Evolutionary conservation across 2,797 vertebrate species (phyloP).

Genomic region (Silurus aristotelis): DNA sequence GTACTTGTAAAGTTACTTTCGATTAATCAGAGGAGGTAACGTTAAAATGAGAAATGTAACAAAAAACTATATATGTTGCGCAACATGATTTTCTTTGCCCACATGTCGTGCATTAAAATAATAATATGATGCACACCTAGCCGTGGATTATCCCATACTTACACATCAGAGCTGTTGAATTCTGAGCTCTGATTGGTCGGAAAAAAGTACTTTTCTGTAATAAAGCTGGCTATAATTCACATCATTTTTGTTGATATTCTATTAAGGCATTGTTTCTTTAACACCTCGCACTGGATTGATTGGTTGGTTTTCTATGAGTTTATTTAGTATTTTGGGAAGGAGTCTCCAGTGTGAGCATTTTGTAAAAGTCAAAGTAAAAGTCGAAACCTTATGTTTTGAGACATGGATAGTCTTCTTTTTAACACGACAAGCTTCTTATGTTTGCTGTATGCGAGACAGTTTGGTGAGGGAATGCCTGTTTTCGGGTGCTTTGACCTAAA

Average conservation of each 20-base stretch:
- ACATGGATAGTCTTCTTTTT: not conserved
- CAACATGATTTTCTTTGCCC: no score
- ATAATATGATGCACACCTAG: no score
- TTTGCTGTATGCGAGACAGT: not conserved
- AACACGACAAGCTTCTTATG: not conserved
- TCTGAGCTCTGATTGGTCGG: not conserved
- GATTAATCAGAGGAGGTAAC: no score
- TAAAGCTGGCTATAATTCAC: not conserved
- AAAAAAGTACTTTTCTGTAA: not conserved
- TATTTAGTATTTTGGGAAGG: not conserved
- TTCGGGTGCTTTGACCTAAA: not conserved
- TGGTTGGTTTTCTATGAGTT: not conserved
- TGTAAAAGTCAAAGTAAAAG: not conserved
- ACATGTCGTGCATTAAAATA: no score
- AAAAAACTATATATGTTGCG: no score
- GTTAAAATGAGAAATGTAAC: no score
- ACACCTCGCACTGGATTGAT: not conserved
- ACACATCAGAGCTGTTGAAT: not conserved
- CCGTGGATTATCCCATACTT: not conserved
- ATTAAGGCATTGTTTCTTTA: not conserved
- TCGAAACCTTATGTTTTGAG: not conserved
- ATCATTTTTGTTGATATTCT: not conserved
- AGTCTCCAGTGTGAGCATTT: not conserved
- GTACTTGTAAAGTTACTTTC: no score
- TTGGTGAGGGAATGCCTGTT: not conserved